phyloP scores from a whole-genome alignment of 1,140 invertebrate genomes.

The Trialeurodes vaporariorum region DNA sequence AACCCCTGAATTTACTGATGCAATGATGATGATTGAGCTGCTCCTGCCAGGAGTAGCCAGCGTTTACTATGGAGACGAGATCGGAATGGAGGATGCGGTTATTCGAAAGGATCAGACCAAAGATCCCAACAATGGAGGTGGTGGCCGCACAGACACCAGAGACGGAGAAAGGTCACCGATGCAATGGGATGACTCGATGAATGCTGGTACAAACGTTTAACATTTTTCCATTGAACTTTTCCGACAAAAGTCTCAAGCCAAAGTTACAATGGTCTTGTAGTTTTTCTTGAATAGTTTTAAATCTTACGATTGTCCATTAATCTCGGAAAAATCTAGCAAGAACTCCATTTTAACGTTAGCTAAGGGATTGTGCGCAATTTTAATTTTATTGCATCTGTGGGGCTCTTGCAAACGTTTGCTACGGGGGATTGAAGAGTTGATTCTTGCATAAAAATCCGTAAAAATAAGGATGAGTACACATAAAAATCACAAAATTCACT shows the following conservation, averaged over 20 bases:
- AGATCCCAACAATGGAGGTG: constrained; percentile 30
- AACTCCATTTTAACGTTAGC: too few relatives aligned
- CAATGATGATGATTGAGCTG: constrained; percentile 57
- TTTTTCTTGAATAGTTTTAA: too few relatives aligned
- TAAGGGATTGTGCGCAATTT: too few relatives aligned
- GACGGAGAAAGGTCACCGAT: constrained; percentile 58
- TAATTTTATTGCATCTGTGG: too few relatives aligned
- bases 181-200: constrained; percentile 50
- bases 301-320: too few relatives aligned
- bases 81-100: constrained; percentile 7
- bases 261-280: neutral
- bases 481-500: too few relatives aligned
- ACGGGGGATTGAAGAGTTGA: too few relatives aligned
- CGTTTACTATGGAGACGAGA: constrained; percentile 18
- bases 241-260: neutral
- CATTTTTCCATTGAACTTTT: neutral
- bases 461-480: too few relatives aligned
- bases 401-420: too few relatives aligned
- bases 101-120: constrained; percentile 37
- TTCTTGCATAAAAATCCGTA: too few relatives aligned
- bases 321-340: too few relatives aligned
- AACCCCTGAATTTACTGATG: constrained; percentile 48
- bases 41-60: constrained; percentile 29
- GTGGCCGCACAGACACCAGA: constrained; percentile 35
- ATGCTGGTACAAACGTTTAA: constrained; percentile 38